phyloP scores from a whole-genome alignment of 2,113 vertebrate genomes.

The Tetrax tetrax region DNA sequence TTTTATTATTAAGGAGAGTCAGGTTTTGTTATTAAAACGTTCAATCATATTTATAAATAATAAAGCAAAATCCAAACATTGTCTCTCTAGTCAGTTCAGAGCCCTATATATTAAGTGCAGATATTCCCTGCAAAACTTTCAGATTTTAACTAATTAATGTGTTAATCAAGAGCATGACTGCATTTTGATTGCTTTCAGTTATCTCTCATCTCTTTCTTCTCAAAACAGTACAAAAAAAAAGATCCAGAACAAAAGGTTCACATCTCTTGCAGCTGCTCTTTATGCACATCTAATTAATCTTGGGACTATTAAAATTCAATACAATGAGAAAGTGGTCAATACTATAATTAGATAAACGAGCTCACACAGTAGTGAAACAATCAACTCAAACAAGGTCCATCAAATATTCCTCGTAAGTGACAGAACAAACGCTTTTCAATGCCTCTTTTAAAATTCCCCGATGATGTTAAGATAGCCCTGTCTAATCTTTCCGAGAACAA shows the following conservation, averaged over 20 bases:
- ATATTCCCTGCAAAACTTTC: neutral
- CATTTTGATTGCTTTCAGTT: conserved; percentile 6
- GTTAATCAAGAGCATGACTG: conserved; percentile 42
- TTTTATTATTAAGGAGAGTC: neutral
- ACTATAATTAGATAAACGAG: conserved; percentile 27
- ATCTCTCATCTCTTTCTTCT: conserved; percentile 17
- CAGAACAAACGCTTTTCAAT: conserved; percentile 27
- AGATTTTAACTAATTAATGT: neutral
- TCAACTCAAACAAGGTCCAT: conserved; percentile 54
- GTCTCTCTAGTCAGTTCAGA: neutral
- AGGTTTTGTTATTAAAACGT: neutral
- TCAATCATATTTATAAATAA: neutral
- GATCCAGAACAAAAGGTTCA: conserved; percentile 24
- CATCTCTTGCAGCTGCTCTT: neutral
- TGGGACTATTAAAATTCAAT: conserved; percentile 43
- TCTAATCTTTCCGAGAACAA: conserved; percentile 13
- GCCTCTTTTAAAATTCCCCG: neutral
- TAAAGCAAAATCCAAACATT: neutral
- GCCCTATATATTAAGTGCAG: neutral
- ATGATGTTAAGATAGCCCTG: neutral
- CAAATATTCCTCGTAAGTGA: conserved; percentile 53
- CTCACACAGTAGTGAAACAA: conserved; percentile 37
- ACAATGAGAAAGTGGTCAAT: conserved; percentile 42
- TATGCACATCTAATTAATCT: conserved; percentile 44
- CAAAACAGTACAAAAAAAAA: neutral